Base-by-base conservation (phyloP, 1,140 invertebrate genomes). In the Panulirus ornatus region DNA sequence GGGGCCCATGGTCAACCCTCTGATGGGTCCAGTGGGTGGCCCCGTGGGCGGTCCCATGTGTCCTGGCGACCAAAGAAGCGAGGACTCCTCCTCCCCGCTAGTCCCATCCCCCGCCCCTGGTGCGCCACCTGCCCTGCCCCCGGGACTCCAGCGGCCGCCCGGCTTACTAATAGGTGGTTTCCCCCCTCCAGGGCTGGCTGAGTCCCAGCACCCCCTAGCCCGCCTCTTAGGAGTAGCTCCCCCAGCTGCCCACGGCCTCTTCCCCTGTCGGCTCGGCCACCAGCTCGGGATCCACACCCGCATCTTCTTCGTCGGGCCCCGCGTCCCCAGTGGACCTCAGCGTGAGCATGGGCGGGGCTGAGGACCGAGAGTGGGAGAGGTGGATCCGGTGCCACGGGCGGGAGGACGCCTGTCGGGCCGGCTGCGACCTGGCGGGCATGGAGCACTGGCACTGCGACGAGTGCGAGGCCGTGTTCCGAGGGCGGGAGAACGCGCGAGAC, bases 371-470 rank as follows among this genome's bases (percentile, higher is more conserved):
- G 42, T 92, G 92, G 90, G 90, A 92, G 82, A 71, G 92, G 2
- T 91, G 83, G 66, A 44, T 92, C 47, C 44, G 86, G 27, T 86
- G 71, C 51, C 82, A 83, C 78, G 82, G 95, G 95, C 19, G 95
- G 94, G 92, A 95, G 92, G 90, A 93, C 94, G 90, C 94, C 93
- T 85, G 92, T 42, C 66, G 84, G 0, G 27, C 96, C n/a, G 95
- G 96, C 91, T 97, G 97, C 93, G 95, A 95, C 89, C 95, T 96
- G 90, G 94, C 95, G 40, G 96, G 96, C 91, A 96, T 95, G 84
- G 97, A 97, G 91, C 97, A 97, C 93, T 97, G 96, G 93, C 97
- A 97, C 93, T 97, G 97, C 93, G 94, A 95, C 88, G 95, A 95
- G 58, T 96, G 96, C 92, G 95, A 95, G 90, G 95, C 96, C 93